These are phyloP conservation scores for Anas bernieri DNA, from an alignment of 2,797 vertebrate species.

Conservation along the genomic window DNA sequence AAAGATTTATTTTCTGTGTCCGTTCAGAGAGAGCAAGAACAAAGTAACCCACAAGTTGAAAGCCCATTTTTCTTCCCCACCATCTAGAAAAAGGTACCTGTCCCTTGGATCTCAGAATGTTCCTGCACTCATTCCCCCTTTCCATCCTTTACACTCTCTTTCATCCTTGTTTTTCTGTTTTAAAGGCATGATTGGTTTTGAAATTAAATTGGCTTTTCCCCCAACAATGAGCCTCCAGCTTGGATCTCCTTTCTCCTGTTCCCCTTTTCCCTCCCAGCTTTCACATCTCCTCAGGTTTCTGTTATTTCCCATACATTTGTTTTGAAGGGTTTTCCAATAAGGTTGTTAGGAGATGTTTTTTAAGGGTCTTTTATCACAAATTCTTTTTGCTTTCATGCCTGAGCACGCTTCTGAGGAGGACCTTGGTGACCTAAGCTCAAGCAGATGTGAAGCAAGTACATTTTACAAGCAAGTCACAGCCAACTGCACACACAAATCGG, in stretches of 20 bases:
- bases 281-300: not conserved
- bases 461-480: not conserved
- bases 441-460: not conserved
- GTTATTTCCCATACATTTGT: not conserved
- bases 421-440: not conserved
- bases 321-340: conserved; percentile 44
- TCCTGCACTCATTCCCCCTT: not conserved
- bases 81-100: not conserved
- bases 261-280: not conserved
- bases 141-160: not conserved
- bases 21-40: not conserved
- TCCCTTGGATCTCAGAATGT: not conserved
- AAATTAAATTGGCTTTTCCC: not conserved
- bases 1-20: not conserved
- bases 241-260: not conserved
- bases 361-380: conserved; percentile 32
- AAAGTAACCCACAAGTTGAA: not conserved
- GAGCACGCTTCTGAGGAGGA: not conserved
- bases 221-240: not conserved
- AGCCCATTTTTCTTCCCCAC: not conserved
- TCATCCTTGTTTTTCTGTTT: not conserved
- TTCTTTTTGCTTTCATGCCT: conserved; percentile 39
- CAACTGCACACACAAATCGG: not conserved
- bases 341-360: not conserved
- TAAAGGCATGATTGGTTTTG: not conserved